Evolutionary conservation across 2,888 invertebrate species (phyloP).

Genomic region (Aricia artaxerxes): DNA sequence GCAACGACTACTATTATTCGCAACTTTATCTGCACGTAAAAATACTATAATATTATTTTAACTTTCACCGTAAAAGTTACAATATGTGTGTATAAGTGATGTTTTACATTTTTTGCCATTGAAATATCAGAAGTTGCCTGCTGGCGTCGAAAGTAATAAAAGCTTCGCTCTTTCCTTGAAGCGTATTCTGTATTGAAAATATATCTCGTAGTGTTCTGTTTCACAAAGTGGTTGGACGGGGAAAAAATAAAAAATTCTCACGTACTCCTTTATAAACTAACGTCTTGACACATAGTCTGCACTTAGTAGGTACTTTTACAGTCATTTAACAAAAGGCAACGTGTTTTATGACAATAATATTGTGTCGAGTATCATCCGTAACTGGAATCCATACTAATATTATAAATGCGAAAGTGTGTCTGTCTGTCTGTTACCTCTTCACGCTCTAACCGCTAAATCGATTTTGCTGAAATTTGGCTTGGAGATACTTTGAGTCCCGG

Average conservation of each 20-base stretch:
- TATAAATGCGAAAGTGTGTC: too few species aligned
- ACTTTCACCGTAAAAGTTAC: too few species aligned
- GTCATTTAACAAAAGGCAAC: neutral
- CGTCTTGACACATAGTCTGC: neutral
- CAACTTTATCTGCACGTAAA: too few species aligned
- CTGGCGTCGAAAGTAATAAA: neutral
- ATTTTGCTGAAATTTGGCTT: too few species aligned
- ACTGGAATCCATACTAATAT: too few species aligned
- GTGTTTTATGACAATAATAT: too few species aligned
- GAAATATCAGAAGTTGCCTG: neutral
- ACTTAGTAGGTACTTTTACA: neutral
- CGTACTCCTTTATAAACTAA: neutral
- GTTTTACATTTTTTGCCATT: neutral
- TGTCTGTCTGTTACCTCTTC: too few species aligned
- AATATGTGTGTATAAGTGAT: neutral
- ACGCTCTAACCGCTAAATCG: too few species aligned
- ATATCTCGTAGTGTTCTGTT: neutral
- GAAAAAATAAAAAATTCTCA: constrained; percentile 12
- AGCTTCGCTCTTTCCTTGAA: neutral
- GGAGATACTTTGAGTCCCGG: too few species aligned
- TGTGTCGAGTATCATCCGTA: too few species aligned
- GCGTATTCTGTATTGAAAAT: neutral
- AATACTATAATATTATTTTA: too few species aligned
- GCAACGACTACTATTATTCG: too few species aligned
- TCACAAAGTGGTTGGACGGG: constrained; percentile 4